Conservation (phyloP, 2,888 invertebrate genomes). For the Acanthopleura granulata region DNA sequence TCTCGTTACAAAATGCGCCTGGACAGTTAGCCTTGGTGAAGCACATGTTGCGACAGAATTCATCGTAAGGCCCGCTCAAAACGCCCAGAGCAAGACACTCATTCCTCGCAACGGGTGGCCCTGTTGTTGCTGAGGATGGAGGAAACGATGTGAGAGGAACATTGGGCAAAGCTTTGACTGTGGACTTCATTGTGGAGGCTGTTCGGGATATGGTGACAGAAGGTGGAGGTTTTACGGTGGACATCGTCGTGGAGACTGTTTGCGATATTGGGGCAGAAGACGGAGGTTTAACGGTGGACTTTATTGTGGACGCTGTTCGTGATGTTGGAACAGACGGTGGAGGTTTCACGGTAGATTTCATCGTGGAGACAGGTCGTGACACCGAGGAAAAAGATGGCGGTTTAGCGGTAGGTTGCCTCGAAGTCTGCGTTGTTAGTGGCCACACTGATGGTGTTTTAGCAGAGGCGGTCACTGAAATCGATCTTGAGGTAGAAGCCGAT, state of each 20-base stretch:
- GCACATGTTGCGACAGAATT: not conserved
- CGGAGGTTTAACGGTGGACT: not conserved
- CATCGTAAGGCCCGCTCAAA: not conserved
- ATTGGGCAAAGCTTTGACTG: not conserved
- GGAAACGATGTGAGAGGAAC: not conserved
- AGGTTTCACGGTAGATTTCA: not conserved
- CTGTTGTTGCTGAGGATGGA: not conserved
- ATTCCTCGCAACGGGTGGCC: not conserved
- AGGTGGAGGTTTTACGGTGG: not conserved
- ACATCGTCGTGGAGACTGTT: not conserved
- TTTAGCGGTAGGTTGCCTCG: not conserved
- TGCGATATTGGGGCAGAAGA: not conserved
- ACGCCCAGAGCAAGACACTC: not conserved
- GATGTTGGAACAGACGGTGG: not conserved
- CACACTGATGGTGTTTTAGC: too few species aligned
- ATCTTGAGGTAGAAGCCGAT: not conserved
- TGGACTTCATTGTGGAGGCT: not conserved
- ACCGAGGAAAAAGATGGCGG: not conserved
- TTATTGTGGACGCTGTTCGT: not conserved
- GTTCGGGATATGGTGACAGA: not conserved
- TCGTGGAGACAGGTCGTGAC: not conserved
- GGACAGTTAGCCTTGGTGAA: not conserved
- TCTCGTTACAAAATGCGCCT: slow-evolving; percentile 2
- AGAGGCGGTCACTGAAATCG: not conserved
- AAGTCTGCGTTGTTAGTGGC: not conserved